Evolutionary conservation across 2,888 invertebrate genomes (phyloP), one percentile per base, ranked within the genome.

Genomic region (Lissonota sp.): DNA sequence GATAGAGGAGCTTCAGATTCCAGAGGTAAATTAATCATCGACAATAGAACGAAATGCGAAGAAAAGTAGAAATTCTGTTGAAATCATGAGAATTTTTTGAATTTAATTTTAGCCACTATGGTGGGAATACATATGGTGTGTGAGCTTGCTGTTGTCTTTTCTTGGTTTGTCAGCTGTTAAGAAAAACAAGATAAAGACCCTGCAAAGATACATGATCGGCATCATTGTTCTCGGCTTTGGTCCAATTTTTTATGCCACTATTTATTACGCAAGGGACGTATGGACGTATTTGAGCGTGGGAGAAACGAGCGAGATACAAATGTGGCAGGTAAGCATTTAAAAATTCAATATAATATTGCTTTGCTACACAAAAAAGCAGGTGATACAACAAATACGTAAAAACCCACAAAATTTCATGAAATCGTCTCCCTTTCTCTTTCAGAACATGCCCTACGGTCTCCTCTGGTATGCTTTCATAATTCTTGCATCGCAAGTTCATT

Each of bases 101-200:
- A 83, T 86, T 26, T 86, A 82, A 83, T 95, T 94, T 72, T 93
- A 97, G 95, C 97, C 98, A 1, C 93, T 97, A 62, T 95, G 96
- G 93, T 99, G 99, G 99, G 99, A 99, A 93, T 99, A 98, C 92
- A 95, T 97, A 87, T 99, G 99, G 98, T 95, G 97, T 86, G 93
- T 95, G 26, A 98, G 98, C 87, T 93, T 98, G 76, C 92, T 97
- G 44, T 94, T 97, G 51, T 97, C 97, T 10, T 96, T 98, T 92
- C 93, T 98, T 77, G 98, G 97, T 5, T 94, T 98, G 70, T 95
- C 97, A 44, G 97, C 99, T 51, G 95, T 97, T 85, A 96, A 97
- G 87, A 96, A 95, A 86, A 99, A 99, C 93, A 96, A 96, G 90
- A 94, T 96, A 70, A 94, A 94, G 75, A 95, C 96, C 62, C 95